phyloP scores from a whole-genome alignment of 2,797 vertebrate species.

The Distichodus sexfasciatus region DNA sequence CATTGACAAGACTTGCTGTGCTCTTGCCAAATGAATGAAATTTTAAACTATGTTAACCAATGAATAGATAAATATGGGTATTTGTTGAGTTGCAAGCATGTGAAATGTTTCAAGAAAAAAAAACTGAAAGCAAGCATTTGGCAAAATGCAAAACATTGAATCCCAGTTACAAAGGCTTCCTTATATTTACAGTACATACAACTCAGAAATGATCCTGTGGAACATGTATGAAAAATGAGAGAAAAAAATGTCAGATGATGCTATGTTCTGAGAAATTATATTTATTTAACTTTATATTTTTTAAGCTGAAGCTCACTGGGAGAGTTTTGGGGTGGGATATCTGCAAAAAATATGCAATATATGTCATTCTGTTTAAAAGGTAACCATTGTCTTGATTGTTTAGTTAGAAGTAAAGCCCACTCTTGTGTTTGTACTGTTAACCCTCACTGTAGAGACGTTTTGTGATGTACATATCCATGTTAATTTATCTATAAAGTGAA shows the following conservation, averaged over 20 bases:
- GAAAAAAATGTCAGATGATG: conserved; percentile 53
- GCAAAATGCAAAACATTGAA: conserved; percentile 44
- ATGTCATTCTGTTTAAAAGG: conserved; percentile 52
- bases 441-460: conserved; percentile 53
- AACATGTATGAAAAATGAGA: conserved; percentile 42
- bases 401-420: conserved; percentile 46
- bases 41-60: conserved; percentile 43
- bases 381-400: conserved; percentile 52
- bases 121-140: conserved; percentile 22
- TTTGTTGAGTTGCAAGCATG: conserved; percentile 51
- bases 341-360: conserved; percentile 66
- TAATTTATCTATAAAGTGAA: conserved; percentile 63
- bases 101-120: conserved; percentile 47
- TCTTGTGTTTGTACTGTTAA: conserved; percentile 53
- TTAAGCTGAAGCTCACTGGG: conserved; percentile 47
- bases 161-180: conserved; percentile 29
- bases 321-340: conserved; percentile 46
- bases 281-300: conserved; percentile 62
- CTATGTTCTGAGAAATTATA: conserved; percentile 53
- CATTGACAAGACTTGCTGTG: conserved; percentile 69
- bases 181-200: conserved; percentile 45
- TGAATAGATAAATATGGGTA: conserved; percentile 39
- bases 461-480: conserved; percentile 64
- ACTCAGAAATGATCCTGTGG: conserved; percentile 41
- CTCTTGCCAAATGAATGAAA: conserved; percentile 79